Conservation (phyloP, 2,797 vertebrate species). For the Sebastes hubbsi region DNA sequence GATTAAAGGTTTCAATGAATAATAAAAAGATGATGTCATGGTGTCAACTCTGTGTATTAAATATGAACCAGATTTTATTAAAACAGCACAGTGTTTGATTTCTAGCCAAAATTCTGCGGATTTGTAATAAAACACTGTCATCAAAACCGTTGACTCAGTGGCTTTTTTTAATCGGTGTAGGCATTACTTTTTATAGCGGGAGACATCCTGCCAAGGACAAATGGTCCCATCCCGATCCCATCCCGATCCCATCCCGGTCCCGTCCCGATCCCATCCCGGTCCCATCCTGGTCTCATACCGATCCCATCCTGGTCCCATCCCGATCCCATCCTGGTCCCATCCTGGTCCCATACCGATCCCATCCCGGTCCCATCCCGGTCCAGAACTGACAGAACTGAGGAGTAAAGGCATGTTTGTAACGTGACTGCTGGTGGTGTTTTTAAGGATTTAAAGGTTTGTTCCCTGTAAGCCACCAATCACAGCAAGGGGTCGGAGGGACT, state of each 20-base stretch:
- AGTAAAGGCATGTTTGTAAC: neutral
- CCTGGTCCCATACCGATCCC: neutral
- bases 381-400: no score
- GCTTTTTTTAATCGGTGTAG: conserved; percentile 47
- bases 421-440: no score
- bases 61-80: neutral
- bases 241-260: neutral
- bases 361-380: no score
- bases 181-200: conserved; percentile 47
- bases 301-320: accelerated
- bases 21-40: neutral
- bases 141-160: conserved; percentile 61
- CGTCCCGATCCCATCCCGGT: accelerated
- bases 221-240: conserved; percentile 33
- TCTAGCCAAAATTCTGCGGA: conserved; percentile 12
- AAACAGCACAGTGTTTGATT: conserved; percentile 11
- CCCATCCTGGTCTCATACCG: accelerated
- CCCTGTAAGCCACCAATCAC: neutral
- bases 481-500: neutral
- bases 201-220: conserved; percentile 60
- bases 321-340: conserved; percentile 46
- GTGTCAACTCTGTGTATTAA: neutral
- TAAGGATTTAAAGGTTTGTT: neutral
- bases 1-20: neutral
- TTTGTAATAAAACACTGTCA: conserved; percentile 29